Conservation (phyloP, 1,140 invertebrate genomes). For the Portunus trituberculatus region DNA sequence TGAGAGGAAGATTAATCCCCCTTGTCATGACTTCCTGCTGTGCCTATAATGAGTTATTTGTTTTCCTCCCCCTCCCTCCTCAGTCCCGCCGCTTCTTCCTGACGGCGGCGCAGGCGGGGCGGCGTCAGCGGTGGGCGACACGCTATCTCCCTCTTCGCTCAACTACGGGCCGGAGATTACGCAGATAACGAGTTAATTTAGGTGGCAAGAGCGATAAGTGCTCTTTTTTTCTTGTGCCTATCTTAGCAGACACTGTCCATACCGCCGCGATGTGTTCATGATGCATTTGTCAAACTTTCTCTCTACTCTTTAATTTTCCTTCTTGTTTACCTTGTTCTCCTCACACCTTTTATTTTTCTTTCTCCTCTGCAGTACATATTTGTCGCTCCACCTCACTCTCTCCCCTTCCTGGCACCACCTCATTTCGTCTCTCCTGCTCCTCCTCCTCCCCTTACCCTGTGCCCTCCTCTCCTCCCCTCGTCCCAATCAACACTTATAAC, state of each 20-base stretch:
- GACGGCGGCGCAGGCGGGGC: neutral
- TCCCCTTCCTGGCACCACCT: neutral
- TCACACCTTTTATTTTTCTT: neutral
- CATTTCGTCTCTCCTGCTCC: neutral
- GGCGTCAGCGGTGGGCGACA: neutral
- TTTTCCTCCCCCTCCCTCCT: neutral
- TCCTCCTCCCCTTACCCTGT: neutral
- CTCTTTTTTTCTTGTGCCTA: neutral
- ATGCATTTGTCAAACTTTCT: too few relatives aligned
- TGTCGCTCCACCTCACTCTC: neutral
- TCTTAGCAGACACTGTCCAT: too few relatives aligned
- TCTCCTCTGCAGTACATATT: neutral
- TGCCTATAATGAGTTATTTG: constrained; percentile 23
- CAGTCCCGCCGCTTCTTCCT: too few relatives aligned
- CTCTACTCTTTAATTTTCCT: too few relatives aligned
- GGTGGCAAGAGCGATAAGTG: neutral
- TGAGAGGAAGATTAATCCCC: neutral
- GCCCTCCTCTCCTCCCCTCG: neutral
- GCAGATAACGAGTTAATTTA: neutral
- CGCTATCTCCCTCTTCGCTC: neutral
- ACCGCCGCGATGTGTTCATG: too few relatives aligned
- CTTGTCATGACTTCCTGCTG: constrained; percentile 7
- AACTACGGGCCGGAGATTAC: neutral
- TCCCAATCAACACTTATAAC: neutral
- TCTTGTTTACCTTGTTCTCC: too few relatives aligned